A percentile compares a stretch with the other conserved stretches of the same genome.
These are phyloP conservation scores for Scytalopus superciliaris DNA, from an alignment of 2,113 vertebrate genomes.

Conservation along the genomic window DNA sequence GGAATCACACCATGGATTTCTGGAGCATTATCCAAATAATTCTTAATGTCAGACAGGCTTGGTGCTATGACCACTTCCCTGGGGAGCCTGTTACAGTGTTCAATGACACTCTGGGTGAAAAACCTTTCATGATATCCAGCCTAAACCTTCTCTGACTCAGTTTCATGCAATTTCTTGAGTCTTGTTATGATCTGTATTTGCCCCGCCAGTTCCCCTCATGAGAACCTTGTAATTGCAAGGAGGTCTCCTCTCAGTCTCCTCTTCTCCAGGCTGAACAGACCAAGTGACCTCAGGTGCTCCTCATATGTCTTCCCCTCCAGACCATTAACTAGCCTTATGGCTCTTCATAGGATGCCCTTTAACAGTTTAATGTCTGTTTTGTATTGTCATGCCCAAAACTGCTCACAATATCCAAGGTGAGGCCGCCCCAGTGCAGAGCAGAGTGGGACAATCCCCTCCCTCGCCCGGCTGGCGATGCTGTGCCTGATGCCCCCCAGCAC, in stretches of 20 bases:
- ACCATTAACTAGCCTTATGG: too few species aligned
- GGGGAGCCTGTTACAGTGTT: not conserved
- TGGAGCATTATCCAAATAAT: fast-evolving
- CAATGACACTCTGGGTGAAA: not conserved
- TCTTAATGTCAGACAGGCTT: not conserved
- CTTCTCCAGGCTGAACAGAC: not conserved
- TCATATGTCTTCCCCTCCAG: not conserved
- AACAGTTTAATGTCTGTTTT: too few species aligned
- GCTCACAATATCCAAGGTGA: fast-evolving
- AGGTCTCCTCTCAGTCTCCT: not conserved
- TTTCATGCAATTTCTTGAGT: not conserved
- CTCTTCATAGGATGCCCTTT: too few species aligned
- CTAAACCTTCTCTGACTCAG: not conserved
- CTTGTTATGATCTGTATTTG: not conserved
- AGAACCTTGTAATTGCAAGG: not conserved
- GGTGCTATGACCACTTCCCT: not conserved
- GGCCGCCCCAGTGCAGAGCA: fast-evolving
- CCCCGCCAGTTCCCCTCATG: fast-evolving
- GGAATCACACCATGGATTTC: not conserved
- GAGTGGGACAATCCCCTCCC: not conserved
- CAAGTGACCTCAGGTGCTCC: not conserved
- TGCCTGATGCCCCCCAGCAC: not conserved
- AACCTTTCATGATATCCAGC: not conserved
- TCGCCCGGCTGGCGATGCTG: fast-evolving
- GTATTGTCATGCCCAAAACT: too few species aligned